Percentiles rank a stretch among this genome's conserved stretches.
Evolutionary conservation across 2,113 vertebrate species (phyloP).

Genomic region (Harpagus bidentatus): DNA sequence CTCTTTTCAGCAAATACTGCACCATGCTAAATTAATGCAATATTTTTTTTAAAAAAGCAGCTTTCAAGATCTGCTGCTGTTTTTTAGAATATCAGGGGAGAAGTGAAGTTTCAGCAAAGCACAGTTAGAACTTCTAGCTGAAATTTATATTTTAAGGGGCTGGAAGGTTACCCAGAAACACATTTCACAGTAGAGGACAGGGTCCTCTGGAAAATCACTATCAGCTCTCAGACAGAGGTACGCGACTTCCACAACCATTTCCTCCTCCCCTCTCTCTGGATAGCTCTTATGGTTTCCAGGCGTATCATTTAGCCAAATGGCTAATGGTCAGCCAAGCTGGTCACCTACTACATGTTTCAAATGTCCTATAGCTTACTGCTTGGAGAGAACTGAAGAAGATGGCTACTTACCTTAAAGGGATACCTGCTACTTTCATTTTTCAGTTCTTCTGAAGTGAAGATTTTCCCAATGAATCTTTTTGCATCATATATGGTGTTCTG

Average conservation of each 20-base stretch:
- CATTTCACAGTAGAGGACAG: neutral
- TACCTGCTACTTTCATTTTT: constrained; percentile 86
- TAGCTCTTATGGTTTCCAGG: accelerated
- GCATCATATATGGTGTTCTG: constrained; percentile 95
- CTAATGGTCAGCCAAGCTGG: neutral
- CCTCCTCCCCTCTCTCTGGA: neutral
- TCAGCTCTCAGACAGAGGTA: neutral
- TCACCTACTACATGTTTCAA: neutral
- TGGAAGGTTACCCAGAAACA: neutral
- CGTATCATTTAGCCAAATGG: neutral
- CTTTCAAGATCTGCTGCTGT: neutral
- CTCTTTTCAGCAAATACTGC: neutral
- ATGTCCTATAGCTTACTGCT: too few species aligned
- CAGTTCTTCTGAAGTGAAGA: constrained; percentile 81
- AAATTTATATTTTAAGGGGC: neutral
- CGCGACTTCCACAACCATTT: accelerated
- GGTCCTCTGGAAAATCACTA: neutral
- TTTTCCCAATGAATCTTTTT: constrained; percentile 95
- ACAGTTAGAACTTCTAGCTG: neutral
- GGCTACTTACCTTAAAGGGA: constrained; percentile 86
- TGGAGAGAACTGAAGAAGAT: neutral
- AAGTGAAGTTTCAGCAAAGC: neutral
- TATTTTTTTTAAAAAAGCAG: neutral
- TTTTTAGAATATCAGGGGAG: neutral
- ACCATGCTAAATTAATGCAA: neutral